These are phyloP conservation scores for Takifugu rubripes DNA, from an alignment of 2,797 vertebrate genomes.

Conservation along the genomic window DNA sequence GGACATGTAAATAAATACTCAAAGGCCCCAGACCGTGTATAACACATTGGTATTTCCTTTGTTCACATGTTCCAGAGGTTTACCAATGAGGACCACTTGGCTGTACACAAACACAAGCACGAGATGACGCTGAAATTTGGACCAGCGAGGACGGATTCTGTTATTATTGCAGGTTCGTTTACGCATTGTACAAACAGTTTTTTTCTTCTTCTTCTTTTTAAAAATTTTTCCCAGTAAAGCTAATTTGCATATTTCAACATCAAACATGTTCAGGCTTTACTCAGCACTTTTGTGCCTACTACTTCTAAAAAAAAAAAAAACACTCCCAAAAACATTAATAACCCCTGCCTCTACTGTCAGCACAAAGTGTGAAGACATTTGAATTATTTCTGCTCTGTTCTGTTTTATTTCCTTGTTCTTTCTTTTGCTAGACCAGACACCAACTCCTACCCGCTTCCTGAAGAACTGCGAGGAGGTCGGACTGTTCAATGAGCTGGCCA, in stretches of 20 bases:
- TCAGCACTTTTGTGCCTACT: background rate
- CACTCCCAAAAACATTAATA: slow-evolving; percentile 8
- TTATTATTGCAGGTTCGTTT: slow-evolving; percentile 76
- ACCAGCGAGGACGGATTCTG: slow-evolving; percentile 81
- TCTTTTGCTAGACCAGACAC: slow-evolving; percentile 88
- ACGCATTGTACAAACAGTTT: background rate
- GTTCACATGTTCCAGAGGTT: slow-evolving; percentile 82
- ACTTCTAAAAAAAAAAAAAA: slow-evolving; percentile 5
- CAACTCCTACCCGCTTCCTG: slow-evolving; percentile 95
- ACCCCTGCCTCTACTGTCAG: slow-evolving; percentile 33
- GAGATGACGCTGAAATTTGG: slow-evolving; percentile 99
- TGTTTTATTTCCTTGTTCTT: slow-evolving; percentile 11
- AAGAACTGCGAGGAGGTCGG: slow-evolving; percentile 99
- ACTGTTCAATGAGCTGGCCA: slow-evolving; percentile 94
- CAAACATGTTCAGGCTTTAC: background rate
- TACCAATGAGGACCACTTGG: slow-evolving; percentile 98
- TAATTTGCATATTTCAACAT: background rate
- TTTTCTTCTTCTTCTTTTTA: background rate
- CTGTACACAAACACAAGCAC: slow-evolving; percentile 98
- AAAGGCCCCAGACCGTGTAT: slow-evolving; percentile 23
- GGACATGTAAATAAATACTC: slow-evolving; percentile 33
- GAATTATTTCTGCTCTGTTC: slow-evolving; percentile 40
- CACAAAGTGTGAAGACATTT: slow-evolving; percentile 39
- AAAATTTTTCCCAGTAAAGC: background rate
- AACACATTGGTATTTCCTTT: slow-evolving; percentile 11